These are phyloP conservation scores for Montipora sp. DNA, from an alignment of 64 coral and sea anemone species.

Conservation along the genomic window DNA sequence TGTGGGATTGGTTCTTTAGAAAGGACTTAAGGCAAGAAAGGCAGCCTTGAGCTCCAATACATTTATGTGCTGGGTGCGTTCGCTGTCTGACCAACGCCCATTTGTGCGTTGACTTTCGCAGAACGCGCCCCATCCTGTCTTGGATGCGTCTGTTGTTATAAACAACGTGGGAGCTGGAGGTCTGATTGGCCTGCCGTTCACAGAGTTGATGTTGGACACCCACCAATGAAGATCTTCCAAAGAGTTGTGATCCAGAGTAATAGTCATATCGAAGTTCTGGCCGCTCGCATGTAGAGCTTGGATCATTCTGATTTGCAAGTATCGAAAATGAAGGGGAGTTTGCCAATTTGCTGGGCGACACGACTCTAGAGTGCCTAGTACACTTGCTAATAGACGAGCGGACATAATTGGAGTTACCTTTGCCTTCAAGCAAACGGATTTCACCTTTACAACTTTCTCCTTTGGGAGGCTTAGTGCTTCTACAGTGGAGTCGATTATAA, in stretches of 20 bases:
- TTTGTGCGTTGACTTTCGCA: neutral
- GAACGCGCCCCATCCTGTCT: neutral
- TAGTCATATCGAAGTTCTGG: neutral
- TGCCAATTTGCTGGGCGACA: neutral
- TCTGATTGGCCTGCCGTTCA: neutral
- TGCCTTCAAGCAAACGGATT: too few relatives aligned
- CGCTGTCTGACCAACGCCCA: too few relatives aligned
- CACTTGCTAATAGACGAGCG: too few relatives aligned
- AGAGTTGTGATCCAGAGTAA: neutral
- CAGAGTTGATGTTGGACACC: neutral
- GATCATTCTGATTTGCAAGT: neutral
- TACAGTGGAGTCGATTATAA: too few relatives aligned
- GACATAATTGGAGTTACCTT: too few relatives aligned
- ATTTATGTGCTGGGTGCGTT: neutral
- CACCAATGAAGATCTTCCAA: neutral
- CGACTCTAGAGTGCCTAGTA: neutral
- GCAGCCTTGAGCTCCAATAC: constrained; percentile 1
- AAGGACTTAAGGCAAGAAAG: constrained; percentile 19
- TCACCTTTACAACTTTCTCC: too few relatives aligned
- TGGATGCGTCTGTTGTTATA: neutral
- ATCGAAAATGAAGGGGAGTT: too few relatives aligned
- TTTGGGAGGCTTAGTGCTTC: too few relatives aligned
- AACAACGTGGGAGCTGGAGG: neutral
- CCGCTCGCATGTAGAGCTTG: neutral
- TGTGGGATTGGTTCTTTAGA: neutral